phyloP scores from a whole-genome alignment of 2,797 vertebrate species.

The Pangasius djambal region DNA sequence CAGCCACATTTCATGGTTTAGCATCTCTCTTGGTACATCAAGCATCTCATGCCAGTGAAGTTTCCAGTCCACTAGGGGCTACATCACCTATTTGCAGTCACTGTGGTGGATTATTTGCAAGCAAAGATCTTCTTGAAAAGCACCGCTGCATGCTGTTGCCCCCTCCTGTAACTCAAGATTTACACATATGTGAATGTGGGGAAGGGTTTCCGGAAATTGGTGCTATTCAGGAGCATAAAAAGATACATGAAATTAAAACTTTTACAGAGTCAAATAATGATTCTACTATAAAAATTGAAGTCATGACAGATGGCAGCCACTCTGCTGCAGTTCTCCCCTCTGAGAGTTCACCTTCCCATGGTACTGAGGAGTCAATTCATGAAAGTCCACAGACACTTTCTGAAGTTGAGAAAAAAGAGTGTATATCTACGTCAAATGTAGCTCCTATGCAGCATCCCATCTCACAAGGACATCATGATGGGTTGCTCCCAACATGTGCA shows the following conservation, averaged over 20 bases:
- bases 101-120: constrained; percentile 59
- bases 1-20: constrained; percentile 77
- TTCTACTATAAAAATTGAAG: constrained; percentile 11
- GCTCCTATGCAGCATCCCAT: background rate
- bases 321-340: constrained; percentile 31
- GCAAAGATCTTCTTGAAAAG: constrained; percentile 60
- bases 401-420: constrained; percentile 51
- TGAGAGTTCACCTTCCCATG: constrained; percentile 43
- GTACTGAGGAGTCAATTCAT: constrained; percentile 13
- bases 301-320: background rate
- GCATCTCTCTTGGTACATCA: constrained; percentile 79
- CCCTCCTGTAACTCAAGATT: constrained; percentile 59
- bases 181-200: constrained; percentile 74
- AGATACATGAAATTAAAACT: constrained; percentile 59
- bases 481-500: background rate
- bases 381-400: constrained; percentile 36
- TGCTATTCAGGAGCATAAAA: constrained; percentile 72
- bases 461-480: constrained; percentile 16
- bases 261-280: constrained; percentile 40
- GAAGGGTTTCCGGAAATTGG: constrained; percentile 70
- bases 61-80: constrained; percentile 53
- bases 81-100: constrained; percentile 53
- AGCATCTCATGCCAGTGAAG: constrained; percentile 69
- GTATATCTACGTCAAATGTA: background rate
- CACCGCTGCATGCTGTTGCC: constrained; percentile 44